phyloP scores from a whole-genome alignment of 2,797 vertebrate species.

The Leptatherina wallacei region DNA sequence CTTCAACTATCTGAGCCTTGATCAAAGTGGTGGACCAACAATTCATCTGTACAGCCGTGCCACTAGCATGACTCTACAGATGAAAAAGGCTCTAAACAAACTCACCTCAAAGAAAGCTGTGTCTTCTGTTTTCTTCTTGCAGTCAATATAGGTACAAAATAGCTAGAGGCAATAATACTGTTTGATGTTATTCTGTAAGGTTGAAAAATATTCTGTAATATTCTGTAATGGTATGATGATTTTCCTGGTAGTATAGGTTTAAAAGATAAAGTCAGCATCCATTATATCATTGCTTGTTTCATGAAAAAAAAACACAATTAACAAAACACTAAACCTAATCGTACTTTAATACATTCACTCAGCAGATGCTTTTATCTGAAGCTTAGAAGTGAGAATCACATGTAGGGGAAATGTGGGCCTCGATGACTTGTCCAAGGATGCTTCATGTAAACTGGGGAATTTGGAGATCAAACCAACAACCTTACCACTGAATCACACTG shows the following conservation, averaged over 20 bases:
- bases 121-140: constrained; percentile 18
- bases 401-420: no score
- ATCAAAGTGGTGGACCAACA: background rate
- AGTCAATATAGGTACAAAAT: constrained; percentile 4
- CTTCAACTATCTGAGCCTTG: background rate
- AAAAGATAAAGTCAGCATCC: background rate
- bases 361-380: no score
- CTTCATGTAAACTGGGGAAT: no score
- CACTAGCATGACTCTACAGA: background rate
- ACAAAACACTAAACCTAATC: no score
- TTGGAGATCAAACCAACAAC: no score
- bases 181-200: constrained; percentile 9
- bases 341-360: no score
- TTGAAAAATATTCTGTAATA: background rate
- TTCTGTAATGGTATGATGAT: background rate
- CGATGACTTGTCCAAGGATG: background rate
- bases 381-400: no score
- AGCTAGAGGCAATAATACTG: constrained; percentile 14
- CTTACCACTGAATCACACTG: background rate
- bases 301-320: background rate
- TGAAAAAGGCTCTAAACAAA: constrained; percentile 13
- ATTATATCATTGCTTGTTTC: background rate
- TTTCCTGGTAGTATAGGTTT: background rate
- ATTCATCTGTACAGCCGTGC: background rate
- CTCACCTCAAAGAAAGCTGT: constrained; percentile 12